Conservation (phyloP, 2,888 invertebrate species). For the Teleogryllus oceanicus region DNA sequence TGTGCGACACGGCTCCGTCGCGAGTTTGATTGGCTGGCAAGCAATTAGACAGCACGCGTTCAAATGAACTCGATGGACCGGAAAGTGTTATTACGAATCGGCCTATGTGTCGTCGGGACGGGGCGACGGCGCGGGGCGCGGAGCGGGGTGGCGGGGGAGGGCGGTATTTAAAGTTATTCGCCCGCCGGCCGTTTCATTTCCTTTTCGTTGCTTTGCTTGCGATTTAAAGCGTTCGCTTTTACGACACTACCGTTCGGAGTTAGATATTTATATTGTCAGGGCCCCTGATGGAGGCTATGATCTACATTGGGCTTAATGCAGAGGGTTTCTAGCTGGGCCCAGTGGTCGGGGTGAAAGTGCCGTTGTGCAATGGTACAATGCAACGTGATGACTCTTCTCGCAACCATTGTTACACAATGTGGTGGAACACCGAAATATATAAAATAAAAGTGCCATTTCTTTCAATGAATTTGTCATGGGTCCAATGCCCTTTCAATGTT, state of each 20-base stretch:
- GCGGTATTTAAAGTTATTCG: slow-evolving; percentile 18
- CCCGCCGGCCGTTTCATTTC: neutral
- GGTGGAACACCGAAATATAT: too few species aligned
- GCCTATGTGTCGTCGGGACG: neutral
- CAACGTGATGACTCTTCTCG: too few species aligned
- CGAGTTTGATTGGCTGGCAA: slow-evolving; percentile 1
- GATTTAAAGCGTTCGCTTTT: neutral
- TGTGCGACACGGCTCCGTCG: slow-evolving; percentile 18
- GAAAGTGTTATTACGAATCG: slow-evolving; percentile 6
- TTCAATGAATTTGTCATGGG: too few species aligned
- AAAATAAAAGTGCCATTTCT: too few species aligned
- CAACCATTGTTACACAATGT: too few species aligned
- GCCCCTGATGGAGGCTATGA: slow-evolving; percentile 11
- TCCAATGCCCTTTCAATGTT: too few species aligned
- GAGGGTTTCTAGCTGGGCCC: neutral
- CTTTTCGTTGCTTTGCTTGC: neutral
- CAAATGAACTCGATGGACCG: neutral
- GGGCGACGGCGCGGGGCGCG: neutral
- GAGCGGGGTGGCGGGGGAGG: neutral
- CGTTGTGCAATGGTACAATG: too few species aligned
- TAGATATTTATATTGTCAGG: slow-evolving; percentile 18
- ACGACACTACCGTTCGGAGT: neutral
- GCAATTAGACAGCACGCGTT: neutral
- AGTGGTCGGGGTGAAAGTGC: neutral
- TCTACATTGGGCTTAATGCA: neutral